Base-by-base conservation (phyloP, 2,113 vertebrate species). In the Poeciliopsis prolifica region DNA sequence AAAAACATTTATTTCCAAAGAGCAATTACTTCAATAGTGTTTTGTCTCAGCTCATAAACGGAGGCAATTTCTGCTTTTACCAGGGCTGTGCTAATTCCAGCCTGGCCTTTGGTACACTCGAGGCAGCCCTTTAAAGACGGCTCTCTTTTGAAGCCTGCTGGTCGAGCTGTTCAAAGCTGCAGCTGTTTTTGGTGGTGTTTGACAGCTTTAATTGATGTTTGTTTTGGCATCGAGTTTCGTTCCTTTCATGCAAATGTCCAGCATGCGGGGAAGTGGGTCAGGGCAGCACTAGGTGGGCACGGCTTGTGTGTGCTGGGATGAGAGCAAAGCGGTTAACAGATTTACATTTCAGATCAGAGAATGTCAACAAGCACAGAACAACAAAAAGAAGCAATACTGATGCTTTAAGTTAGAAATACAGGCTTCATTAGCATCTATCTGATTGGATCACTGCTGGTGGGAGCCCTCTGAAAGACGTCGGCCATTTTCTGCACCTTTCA, bases 161-260 rank as follows among this genome's bases (percentile, higher is more conserved):
- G 87, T 93, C 83, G 86, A 91, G 91, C 90, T 90, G 92, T 95
- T 94, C 94, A 95, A 95, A 95, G 94, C 94, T 91, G 93, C 94
- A 95, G 94, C 94, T 95, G 94, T 94, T 94, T 94, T 94, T 90
- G 90, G 88, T 93, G 93, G 81, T 92, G 91, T 93, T 94, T 94
- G 94, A 94, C 93, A 94, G 94, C 93, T 92, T 92, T 94, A 95
- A 95, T 95, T 95, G 94, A 95, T 95, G 94, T 94, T 95, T 94
- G 93, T 94, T 94, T 94, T 95, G 94, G 93, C 93, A 93, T 92
- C 29, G 77, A 90, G 91, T 94, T 94, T 91, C 89, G 86, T 89
- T 93, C 91, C 93, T 94, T 94, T 94, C 91, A 95, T 94, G 92
- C 92, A 92, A 93, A 94, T 93, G 94, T 93, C 92, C 92, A 85